Conservation (phyloP, 2,888 invertebrate genomes). For the Invenusta paracnida region DNA sequence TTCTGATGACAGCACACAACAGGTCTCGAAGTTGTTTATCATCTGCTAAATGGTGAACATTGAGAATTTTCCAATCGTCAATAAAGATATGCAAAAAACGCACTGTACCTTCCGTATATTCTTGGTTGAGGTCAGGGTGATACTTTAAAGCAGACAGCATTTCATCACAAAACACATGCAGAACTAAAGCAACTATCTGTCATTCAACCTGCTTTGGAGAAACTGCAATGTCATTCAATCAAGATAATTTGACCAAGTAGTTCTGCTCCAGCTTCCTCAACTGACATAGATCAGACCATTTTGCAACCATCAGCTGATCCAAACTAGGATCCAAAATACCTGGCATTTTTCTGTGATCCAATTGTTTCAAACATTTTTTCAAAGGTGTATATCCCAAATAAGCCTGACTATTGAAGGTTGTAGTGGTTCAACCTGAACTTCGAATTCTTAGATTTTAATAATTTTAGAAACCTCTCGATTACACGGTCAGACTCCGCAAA, state of each 20-base stretch:
- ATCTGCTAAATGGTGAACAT: background rate
- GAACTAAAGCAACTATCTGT: background rate
- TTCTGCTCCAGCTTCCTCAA: background rate
- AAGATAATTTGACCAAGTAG: background rate
- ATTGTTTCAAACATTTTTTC: constrained; percentile 19
- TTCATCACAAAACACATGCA: constrained; percentile 25
- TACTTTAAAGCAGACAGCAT: background rate
- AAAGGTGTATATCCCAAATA: background rate
- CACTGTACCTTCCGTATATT: background rate
- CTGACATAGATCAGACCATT: constrained; percentile 16
- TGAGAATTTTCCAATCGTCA: constrained; percentile 11
- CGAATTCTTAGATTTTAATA: no score
- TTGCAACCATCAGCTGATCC: background rate
- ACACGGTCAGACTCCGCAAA: no score
- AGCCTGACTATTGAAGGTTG: background rate
- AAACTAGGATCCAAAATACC: background rate
- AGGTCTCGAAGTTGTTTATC: background rate
- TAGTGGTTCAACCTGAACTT: no score
- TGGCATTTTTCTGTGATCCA: constrained; percentile 20
- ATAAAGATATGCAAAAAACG: background rate
- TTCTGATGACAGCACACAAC: background rate
- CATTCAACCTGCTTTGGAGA: constrained; percentile 10
- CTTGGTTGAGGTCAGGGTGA: background rate
- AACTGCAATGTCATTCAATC: background rate
- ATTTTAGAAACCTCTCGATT: no score